phyloP scores from a whole-genome alignment of 2,888 invertebrate species.

The Brachyopa scutellaris region DNA sequence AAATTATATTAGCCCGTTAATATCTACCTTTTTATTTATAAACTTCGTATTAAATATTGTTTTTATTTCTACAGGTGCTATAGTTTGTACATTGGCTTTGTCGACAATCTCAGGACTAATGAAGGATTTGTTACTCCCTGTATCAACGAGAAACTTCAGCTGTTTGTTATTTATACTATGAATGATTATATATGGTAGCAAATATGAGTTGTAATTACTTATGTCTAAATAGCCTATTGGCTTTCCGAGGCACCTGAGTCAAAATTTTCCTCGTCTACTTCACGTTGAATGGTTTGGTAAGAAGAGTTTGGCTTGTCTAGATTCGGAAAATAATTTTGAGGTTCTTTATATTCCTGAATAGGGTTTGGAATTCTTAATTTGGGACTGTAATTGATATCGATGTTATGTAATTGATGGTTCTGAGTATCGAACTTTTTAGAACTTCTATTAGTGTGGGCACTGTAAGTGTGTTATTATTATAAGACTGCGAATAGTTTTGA shows the following conservation, averaged over 20 bases:
- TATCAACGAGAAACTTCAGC: constrained; percentile 35
- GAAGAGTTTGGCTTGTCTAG: not conserved
- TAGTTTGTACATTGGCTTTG: too few species aligned
- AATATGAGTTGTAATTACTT: constrained; percentile 30
- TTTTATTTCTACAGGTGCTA: too few species aligned
- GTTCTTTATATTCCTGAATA: not conserved
- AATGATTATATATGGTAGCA: constrained; percentile 31
- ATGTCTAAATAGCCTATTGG: constrained; percentile 60
- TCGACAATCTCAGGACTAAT: constrained; percentile 42
- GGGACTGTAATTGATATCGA: too few species aligned
- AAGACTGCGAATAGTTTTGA: too few species aligned
- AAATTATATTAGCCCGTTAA: too few species aligned
- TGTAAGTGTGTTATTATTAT: too few species aligned
- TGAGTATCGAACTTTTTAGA: too few species aligned
- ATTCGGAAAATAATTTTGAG: not conserved
- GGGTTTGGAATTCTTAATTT: too few species aligned
- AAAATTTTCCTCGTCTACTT: constrained; percentile 65
- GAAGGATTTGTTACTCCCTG: constrained; percentile 49
- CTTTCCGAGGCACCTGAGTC: constrained; percentile 46
- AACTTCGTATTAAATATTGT: constrained; percentile 24
- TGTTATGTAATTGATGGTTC: too few species aligned
- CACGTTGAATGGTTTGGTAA: not conserved
- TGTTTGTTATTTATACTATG: not conserved
- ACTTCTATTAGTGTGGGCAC: too few species aligned
- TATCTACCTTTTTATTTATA: too few species aligned